Percentiles rank a stretch among this genome's conserved stretches.
These are phyloP conservation scores for Ictalurus furcatus DNA, from an alignment of 2,113 vertebrate species.

Conservation along the genomic window DNA sequence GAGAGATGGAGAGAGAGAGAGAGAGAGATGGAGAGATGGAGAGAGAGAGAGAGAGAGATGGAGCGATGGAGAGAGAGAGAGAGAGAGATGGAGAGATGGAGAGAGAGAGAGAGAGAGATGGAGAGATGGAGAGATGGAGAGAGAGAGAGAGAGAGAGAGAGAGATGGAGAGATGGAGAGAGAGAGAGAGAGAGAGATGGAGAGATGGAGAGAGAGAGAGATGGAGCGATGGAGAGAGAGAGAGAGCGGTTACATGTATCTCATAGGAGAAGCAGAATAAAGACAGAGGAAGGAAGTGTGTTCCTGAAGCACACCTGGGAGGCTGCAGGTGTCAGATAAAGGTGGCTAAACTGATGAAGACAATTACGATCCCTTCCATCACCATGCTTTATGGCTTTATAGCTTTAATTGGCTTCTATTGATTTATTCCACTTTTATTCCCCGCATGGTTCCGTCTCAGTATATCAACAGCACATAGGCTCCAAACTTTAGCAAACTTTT, in stretches of 20 bases:
- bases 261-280: neutral
- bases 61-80: neutral
- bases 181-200: neutral
- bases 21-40: neutral
- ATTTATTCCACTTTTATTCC: neutral
- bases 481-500: neutral
- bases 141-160: neutral
- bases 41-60: neutral
- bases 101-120: neutral
- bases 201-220: neutral
- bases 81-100: neutral
- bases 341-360: constrained; percentile 18
- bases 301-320: neutral
- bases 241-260: neutral
- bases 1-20: no score
- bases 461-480: neutral
- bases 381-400: constrained; percentile 1
- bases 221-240: neutral
- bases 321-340: constrained; percentile 8
- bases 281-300: neutral
- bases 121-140: neutral
- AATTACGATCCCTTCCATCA: constrained; percentile 6
- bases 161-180: neutral
- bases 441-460: neutral
- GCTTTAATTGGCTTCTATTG: constrained; percentile 14